These are phyloP conservation scores for Spisula solida DNA, from an alignment of 2,888 invertebrate species.

Conservation along the genomic window DNA sequence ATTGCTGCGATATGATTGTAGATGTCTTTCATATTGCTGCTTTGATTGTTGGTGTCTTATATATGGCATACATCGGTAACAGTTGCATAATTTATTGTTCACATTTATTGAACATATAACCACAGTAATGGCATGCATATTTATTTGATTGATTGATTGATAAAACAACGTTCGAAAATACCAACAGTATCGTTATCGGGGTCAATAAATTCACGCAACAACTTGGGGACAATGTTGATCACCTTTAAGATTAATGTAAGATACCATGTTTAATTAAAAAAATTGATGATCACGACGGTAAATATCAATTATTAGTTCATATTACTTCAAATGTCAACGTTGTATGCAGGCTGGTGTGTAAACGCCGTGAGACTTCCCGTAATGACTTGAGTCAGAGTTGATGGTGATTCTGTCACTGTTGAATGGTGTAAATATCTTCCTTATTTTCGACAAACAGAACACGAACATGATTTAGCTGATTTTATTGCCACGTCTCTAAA, in stretches of 20 bases:
- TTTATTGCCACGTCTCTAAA: conserved; percentile 93
- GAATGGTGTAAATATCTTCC: not conserved
- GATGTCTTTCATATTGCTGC: too few species aligned
- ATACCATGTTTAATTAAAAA: not conserved
- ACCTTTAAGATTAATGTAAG: not conserved
- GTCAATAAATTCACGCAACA: not conserved
- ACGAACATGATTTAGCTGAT: conserved; percentile 94
- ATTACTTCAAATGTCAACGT: not conserved
- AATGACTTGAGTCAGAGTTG: not conserved
- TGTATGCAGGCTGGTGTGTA: not conserved
- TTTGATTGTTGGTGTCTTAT: too few species aligned
- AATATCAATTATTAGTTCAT: not conserved
- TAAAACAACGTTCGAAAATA: conserved; percentile 10
- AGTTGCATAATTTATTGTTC: too few species aligned
- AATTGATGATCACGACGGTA: not conserved
- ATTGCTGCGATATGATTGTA: too few species aligned
- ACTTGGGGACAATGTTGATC: not conserved
- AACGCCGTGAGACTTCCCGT: not conserved
- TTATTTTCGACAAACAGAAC: conserved; percentile 88
- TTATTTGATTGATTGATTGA: conserved; percentile 5
- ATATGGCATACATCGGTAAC: too few species aligned
- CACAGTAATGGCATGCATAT: conserved; percentile 2
- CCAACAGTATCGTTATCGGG: not conserved
- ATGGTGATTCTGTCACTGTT: not conserved
- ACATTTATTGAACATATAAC: too few species aligned